A percentile compares a stretch with the other conserved stretches of the same genome.
These are phyloP conservation scores for Dipodomys merriami DNA, from an alignment of 2,113 vertebrate species.

Conservation along the genomic window DNA sequence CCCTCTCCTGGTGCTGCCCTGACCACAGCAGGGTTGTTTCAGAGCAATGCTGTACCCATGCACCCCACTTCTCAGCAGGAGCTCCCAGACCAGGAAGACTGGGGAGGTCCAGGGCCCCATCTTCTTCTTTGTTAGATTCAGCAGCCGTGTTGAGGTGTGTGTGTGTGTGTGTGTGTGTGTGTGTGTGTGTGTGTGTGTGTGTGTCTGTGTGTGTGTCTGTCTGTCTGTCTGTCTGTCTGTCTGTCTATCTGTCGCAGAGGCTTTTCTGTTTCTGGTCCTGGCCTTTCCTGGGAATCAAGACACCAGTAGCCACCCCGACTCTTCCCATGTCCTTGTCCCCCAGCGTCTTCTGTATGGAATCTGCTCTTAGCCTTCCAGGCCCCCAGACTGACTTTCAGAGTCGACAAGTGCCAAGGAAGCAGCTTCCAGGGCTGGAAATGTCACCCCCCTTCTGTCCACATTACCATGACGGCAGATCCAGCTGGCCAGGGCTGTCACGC, in stretches of 20 bases:
- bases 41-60: background rate
- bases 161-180: too few species aligned
- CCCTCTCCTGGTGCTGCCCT: background rate
- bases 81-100: background rate
- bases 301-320: too few species aligned
- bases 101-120: too few species aligned
- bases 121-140: background rate
- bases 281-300: background rate
- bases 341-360: background rate
- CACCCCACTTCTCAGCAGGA: background rate
- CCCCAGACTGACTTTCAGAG: background rate
- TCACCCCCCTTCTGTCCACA: background rate
- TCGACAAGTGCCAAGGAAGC: background rate
- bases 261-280: background rate
- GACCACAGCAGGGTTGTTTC: background rate
- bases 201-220: too few species aligned
- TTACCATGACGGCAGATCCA: background rate
- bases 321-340: fast-evolving
- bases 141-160: background rate
- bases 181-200: too few species aligned
- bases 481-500: background rate
- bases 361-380: background rate
- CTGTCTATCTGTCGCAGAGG: background rate
- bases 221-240: too few species aligned
- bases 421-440: background rate